phyloP scores from a whole-genome alignment of 2,888 invertebrate species.

The Cordilura impudica region DNA sequence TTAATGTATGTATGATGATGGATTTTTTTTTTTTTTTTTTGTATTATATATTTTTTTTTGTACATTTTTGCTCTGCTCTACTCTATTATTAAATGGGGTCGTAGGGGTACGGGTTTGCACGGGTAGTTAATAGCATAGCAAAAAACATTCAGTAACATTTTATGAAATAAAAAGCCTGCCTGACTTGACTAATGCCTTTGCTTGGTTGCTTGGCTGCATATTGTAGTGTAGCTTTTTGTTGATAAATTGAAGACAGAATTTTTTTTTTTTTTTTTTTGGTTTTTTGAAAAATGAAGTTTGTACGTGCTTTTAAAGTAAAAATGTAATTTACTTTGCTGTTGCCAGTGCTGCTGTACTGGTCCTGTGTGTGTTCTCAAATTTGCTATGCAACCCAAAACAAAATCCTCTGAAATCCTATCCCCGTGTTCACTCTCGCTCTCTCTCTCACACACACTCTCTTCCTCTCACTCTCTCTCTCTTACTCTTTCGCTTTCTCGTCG shows the following conservation, averaged over 20 bases:
- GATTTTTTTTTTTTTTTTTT: neutral
- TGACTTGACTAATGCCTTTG: conserved; percentile 34
- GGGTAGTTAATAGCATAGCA: neutral
- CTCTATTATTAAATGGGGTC: conserved; percentile 59
- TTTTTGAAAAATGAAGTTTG: conserved; percentile 36
- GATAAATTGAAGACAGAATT: conserved; percentile 49
- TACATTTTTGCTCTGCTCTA: conserved; percentile 30
- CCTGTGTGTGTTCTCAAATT: neutral
- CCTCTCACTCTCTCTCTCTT: neutral
- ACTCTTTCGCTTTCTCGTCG: neutral
- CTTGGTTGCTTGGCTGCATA: conserved; percentile 46
- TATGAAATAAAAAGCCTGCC: conserved; percentile 36
- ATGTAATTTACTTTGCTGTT: conserved; percentile 25
- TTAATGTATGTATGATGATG: neutral
- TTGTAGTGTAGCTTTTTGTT: conserved; percentile 43
- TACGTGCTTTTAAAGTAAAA: conserved; percentile 48
- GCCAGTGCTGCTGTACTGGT: neutral
- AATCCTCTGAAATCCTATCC: conserved; percentile 10
- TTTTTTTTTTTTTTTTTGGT: no score
- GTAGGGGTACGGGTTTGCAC: conserved; percentile 58
- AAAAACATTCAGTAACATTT: neutral
- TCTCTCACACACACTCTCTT: no score
- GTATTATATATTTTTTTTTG: neutral
- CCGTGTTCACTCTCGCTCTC: neutral
- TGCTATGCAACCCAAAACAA: neutral